Evolutionary conservation across 2,113 vertebrate genomes (phyloP).

Genomic region (Cyprinodon variegatus): DNA sequence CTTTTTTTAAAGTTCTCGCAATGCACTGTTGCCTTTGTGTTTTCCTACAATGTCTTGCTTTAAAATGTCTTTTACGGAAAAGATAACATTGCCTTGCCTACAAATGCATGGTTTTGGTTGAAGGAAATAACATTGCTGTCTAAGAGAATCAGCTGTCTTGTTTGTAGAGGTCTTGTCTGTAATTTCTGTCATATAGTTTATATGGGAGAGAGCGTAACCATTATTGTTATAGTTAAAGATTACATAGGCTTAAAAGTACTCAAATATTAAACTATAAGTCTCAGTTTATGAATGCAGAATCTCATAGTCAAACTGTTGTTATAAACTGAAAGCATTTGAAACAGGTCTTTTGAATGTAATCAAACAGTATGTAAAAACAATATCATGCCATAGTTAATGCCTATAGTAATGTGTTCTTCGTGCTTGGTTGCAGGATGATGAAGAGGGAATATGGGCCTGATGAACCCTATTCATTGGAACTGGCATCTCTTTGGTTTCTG

Average conservation of each 20-base stretch:
- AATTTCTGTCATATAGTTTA: conserved; percentile 4
- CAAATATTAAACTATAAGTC: conserved; percentile 21
- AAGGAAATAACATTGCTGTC: conserved; percentile 57
- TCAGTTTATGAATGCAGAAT: conserved; percentile 20
- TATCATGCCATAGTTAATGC: neutral
- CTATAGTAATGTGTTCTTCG: neutral
- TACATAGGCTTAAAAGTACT: conserved; percentile 23
- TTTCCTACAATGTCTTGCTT: too few species aligned
- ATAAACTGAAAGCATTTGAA: conserved; percentile 1
- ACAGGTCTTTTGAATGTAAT: conserved; percentile 1
- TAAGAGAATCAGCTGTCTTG: conserved; percentile 65
- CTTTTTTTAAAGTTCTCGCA: too few species aligned
- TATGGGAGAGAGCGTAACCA: conserved; percentile 45
- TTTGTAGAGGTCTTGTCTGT: conserved; percentile 62
- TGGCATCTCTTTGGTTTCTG: conserved; percentile 87
- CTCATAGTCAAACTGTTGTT: conserved; percentile 8
- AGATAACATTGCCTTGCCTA: too few species aligned
- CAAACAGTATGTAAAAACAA: neutral
- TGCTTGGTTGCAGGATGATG: conserved; percentile 90
- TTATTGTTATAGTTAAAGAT: conserved; percentile 56
- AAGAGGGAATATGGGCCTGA: conserved; percentile 99
- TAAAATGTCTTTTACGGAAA: too few species aligned
- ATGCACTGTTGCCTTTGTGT: too few species aligned
- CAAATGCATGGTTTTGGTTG: too few species aligned
- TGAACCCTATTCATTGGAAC: conserved; percentile 79